Evolutionary conservation across 2,888 invertebrate species (phyloP).

Genomic region (Amphipyra berbera): DNA sequence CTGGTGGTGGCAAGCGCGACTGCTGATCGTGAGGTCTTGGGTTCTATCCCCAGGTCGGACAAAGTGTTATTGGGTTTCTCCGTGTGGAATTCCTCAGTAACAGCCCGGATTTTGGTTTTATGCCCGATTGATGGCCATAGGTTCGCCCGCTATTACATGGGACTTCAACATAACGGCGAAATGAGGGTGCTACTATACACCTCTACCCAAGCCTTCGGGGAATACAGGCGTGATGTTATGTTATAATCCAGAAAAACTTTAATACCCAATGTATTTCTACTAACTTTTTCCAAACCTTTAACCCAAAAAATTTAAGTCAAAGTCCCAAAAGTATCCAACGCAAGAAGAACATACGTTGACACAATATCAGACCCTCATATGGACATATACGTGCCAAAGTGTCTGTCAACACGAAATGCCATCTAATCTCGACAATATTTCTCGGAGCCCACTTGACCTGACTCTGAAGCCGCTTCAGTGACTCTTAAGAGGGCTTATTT

Average conservation of each 20-base stretch:
- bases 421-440: constrained; percentile 59
- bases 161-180: too few relatives aligned
- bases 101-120: too few relatives aligned
- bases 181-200: too few relatives aligned
- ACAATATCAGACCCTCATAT: constrained; percentile 28
- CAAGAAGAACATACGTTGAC: constrained; percentile 34
- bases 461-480: constrained; percentile 58
- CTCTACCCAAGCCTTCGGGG: too few relatives aligned
- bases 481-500: constrained; percentile 66
- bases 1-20: too few relatives aligned
- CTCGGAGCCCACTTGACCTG: constrained; percentile 64
- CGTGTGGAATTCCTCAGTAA: too few relatives aligned
- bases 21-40: too few relatives aligned
- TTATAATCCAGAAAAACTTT: not conserved
- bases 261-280: not conserved
- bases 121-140: too few relatives aligned
- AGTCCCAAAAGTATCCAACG: constrained; percentile 14
- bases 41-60: too few relatives aligned
- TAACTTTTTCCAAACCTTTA: constrained; percentile 1
- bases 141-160: too few relatives aligned
- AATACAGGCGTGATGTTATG: too few relatives aligned
- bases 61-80: too few relatives aligned
- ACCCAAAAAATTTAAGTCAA: not conserved
- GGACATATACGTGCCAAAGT: constrained; percentile 52
- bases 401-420: constrained; percentile 59